phyloP scores from a whole-genome alignment of 2,797 vertebrate species.

The Melanotaenia nigrans region DNA sequence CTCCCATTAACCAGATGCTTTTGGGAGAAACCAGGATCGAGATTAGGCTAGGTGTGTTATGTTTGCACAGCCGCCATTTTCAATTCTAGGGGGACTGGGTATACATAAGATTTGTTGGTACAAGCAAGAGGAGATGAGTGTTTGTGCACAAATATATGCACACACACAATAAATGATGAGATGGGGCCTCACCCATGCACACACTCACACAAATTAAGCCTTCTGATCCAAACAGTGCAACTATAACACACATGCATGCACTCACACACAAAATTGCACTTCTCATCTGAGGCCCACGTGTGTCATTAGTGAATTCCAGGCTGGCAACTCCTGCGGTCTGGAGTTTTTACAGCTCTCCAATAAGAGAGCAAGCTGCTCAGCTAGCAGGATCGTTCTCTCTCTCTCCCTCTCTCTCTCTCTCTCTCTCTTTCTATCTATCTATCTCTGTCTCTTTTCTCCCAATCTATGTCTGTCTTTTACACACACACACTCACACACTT shows the following conservation, averaged over 20 bases:
- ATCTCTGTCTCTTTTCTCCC: slow-evolving; percentile 1
- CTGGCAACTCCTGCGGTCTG: slow-evolving; percentile 80
- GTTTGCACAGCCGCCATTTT: slow-evolving; percentile 69
- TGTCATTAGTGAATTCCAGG: slow-evolving; percentile 84
- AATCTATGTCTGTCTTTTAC: slow-evolving; percentile 19
- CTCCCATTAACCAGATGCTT: slow-evolving; percentile 77
- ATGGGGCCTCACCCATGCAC: slow-evolving; percentile 60
- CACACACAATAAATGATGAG: slow-evolving; percentile 55
- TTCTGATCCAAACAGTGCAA: slow-evolving; percentile 65
- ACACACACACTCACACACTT: slow-evolving; percentile 50
- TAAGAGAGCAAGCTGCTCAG: slow-evolving; percentile 69
- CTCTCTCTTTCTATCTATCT: neutral
- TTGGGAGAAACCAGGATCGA: slow-evolving; percentile 57
- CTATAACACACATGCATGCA: slow-evolving; percentile 42
- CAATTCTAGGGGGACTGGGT: slow-evolving; percentile 20
- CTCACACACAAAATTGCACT: slow-evolving; percentile 70
- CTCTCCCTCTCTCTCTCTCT: slow-evolving; percentile 16
- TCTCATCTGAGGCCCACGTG: slow-evolving; percentile 82
- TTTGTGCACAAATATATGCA: slow-evolving; percentile 40
- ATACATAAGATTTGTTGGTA: slow-evolving; percentile 1
- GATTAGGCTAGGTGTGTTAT: slow-evolving; percentile 57
- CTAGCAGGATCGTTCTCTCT: slow-evolving; percentile 59
- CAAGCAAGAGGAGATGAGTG: slow-evolving; percentile 19
- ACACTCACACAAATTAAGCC: slow-evolving; percentile 56
- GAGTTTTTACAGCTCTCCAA: slow-evolving; percentile 78